phyloP scores from a whole-genome alignment of 2,797 vertebrate genomes.

The Ctenopoma kingsleyae region DNA sequence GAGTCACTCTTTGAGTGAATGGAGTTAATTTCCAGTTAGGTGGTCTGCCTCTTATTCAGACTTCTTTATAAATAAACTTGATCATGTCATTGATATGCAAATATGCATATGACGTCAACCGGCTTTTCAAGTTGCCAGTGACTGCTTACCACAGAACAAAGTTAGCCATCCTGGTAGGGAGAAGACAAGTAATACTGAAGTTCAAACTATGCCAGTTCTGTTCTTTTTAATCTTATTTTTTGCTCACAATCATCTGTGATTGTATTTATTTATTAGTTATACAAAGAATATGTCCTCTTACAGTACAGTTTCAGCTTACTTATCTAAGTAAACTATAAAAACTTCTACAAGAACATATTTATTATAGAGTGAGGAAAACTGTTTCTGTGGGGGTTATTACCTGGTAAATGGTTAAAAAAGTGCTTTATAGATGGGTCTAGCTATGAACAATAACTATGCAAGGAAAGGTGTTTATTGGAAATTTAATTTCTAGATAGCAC shows the following conservation, averaged over 20 bases:
- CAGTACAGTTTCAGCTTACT: too few species aligned
- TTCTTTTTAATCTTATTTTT: background rate
- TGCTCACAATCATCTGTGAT: conserved; percentile 25
- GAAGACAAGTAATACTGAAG: conserved; percentile 22
- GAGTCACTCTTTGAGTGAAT: conserved; percentile 14
- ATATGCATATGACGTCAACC: conserved; percentile 52
- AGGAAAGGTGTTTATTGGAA: too few species aligned
- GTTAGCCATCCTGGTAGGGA: conserved; percentile 8
- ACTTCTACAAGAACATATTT: too few species aligned
- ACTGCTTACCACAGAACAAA: conserved; percentile 45
- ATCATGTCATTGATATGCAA: conserved; percentile 65
- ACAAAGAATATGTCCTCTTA: too few species aligned
- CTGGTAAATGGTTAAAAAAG: too few species aligned
- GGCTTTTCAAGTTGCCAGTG: conserved; percentile 56
- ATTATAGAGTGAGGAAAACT: too few species aligned
- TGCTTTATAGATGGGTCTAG: too few species aligned
- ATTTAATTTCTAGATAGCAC: too few species aligned
- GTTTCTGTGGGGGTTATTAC: too few species aligned
- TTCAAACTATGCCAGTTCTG: conserved; percentile 33
- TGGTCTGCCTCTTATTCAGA: conserved; percentile 37
- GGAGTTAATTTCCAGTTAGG: conserved; percentile 43
- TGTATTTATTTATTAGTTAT: background rate
- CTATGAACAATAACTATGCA: too few species aligned
- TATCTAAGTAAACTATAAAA: too few species aligned
- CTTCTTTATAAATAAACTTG: conserved; percentile 53